A percentile compares a stretch with the other conserved stretches of the same genome.
Evolutionary conservation across 2,888 invertebrate species (phyloP).

Genomic region (Oxytorus armatus): DNA sequence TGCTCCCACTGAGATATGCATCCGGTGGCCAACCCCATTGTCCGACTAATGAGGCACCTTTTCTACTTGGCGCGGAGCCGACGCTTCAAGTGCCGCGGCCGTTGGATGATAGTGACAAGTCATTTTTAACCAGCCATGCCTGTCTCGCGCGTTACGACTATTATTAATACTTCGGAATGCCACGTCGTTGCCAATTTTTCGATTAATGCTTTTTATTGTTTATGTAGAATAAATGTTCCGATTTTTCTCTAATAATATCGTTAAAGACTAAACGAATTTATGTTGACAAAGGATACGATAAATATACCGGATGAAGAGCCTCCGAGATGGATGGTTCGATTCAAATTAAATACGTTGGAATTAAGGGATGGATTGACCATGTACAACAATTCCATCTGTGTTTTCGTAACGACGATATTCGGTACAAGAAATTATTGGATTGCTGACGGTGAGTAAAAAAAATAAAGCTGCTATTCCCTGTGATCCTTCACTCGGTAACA

Average conservation of each 20-base stretch:
- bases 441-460: no score
- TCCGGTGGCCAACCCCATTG: slow-evolving; percentile 34
- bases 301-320: no score
- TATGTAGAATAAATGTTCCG: neutral
- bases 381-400: no score
- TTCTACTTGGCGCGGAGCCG: slow-evolving; percentile 42
- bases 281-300: no score
- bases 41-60: slow-evolving; percentile 59
- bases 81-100: neutral
- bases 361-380: no score
- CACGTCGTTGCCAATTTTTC: neutral
- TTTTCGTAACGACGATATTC: no score
- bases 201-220: neutral
- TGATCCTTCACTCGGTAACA: no score
- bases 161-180: neutral
- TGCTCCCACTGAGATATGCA: slow-evolving; percentile 3
- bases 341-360: no score
- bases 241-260: neutral
- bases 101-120: slow-evolving; percentile 11
- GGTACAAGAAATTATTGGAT: no score
- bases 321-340: no score
- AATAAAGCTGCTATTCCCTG: no score
- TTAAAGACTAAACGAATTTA: neutral
- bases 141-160: neutral
- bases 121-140: slow-evolving; percentile 12